Percentiles rank a stretch among this genome's conserved stretches.
Conservation (phyloP, 2,797 vertebrate genomes). For the Chanos chanos region DNA sequence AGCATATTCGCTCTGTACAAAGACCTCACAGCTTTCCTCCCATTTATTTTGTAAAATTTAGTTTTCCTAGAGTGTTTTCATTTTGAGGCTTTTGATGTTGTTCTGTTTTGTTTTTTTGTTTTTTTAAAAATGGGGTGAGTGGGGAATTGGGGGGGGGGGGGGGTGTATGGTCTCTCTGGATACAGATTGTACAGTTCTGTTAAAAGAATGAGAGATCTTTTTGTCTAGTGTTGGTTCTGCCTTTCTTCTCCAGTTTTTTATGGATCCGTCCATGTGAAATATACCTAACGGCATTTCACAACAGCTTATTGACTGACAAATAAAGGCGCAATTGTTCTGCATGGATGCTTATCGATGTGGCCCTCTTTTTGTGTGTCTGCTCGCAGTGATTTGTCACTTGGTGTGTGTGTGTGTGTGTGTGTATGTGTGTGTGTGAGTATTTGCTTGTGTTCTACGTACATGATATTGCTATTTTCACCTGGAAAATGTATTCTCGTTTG, state of each 20-base stretch:
- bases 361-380: conserved; percentile 13
- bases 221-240: not conserved
- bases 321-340: conserved; percentile 42
- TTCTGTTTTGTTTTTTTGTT: too few relatives aligned
- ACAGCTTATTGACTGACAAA: conserved; percentile 41
- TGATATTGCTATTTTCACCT: too few relatives aligned
- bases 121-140: too few relatives aligned
- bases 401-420: conserved; percentile 4
- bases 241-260: conserved; percentile 3
- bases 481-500: too few relatives aligned
- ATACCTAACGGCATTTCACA: conserved; percentile 29
- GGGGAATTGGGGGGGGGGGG: conserved; percentile 55
- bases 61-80: conserved; percentile 86
- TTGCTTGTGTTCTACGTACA: too few relatives aligned
- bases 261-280: conserved; percentile 4
- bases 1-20: conserved; percentile 89
- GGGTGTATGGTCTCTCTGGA: conserved; percentile 85
- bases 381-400: conserved; percentile 27
- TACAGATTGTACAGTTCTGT: conserved; percentile 86
- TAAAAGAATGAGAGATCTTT: conserved; percentile 71
- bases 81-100: conserved; percentile 91
- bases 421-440: too few relatives aligned
- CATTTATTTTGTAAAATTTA: conserved; percentile 85
- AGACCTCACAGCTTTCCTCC: conserved; percentile 79
- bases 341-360: conserved; percentile 31